Percentiles rank a stretch among this genome's conserved stretches.
These are phyloP conservation scores for Geotrypetes seraphini DNA, from an alignment of 2,797 vertebrate species.

Conservation along the genomic window DNA sequence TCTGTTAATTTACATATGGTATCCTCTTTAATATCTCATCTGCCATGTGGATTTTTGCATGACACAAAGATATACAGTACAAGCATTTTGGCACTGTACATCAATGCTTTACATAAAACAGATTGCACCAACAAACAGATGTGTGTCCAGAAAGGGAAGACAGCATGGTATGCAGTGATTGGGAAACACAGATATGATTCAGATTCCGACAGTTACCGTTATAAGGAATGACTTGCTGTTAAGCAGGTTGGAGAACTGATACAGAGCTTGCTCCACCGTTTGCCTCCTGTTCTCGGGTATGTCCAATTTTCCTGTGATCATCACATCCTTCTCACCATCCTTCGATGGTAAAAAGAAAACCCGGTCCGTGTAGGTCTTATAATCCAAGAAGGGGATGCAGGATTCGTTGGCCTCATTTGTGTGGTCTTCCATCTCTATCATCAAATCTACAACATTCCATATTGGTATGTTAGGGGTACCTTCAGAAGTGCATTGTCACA, in stretches of 20 bases:
- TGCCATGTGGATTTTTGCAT: too few relatives aligned
- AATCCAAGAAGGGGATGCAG: constrained; percentile 87
- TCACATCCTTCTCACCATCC: constrained; percentile 89
- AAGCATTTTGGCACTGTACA: too few relatives aligned
- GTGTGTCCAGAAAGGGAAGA: too few relatives aligned
- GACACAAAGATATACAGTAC: too few relatives aligned
- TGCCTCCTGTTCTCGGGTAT: constrained; percentile 77
- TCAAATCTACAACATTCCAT: constrained; percentile 66
- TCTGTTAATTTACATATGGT: too few relatives aligned
- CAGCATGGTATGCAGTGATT: too few relatives aligned
- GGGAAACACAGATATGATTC: too few relatives aligned
- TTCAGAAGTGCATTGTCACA: neutral
- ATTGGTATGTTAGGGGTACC: neutral
- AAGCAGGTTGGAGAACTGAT: constrained; percentile 95
- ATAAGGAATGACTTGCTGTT: constrained; percentile 98
- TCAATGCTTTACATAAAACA: too few relatives aligned
- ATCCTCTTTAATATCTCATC: too few relatives aligned
- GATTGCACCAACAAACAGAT: too few relatives aligned
- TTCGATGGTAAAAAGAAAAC: constrained; percentile 95
- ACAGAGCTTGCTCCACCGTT: constrained; percentile 74
- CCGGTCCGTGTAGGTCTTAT: constrained; percentile 91
- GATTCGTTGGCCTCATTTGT: constrained; percentile 87
- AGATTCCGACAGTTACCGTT: constrained; percentile 69
- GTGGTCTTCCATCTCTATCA: constrained; percentile 98
- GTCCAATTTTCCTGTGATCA: constrained; percentile 89